Percentiles rank a stretch among this genome's conserved stretches.
phyloP scores from a whole-genome alignment of 2,888 invertebrate species.

The Euclidia mi region DNA sequence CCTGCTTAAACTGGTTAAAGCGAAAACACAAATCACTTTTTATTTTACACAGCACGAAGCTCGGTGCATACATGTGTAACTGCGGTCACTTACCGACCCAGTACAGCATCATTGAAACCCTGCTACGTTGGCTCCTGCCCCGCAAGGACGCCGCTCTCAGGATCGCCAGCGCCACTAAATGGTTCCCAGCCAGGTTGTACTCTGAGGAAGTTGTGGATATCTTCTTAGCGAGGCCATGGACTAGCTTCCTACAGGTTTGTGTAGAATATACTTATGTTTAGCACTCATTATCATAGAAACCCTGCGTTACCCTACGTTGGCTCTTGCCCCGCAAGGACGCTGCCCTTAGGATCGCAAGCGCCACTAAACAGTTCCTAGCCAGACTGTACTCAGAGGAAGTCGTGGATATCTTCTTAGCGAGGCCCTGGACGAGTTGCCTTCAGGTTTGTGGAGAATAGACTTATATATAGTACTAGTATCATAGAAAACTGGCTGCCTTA shows the following conservation, averaged over 20 bases:
- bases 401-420: constrained; percentile 68
- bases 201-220: constrained; percentile 55
- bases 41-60: constrained; percentile 56
- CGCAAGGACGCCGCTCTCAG: constrained; percentile 62
- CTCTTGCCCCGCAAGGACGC: constrained; percentile 68
- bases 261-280: too few species aligned
- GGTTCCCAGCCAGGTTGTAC: constrained; percentile 68
- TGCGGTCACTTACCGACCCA: constrained; percentile 73
- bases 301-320: constrained; percentile 78
- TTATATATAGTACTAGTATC: too few species aligned
- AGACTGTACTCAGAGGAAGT: constrained; percentile 49
- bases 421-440: constrained; percentile 71
- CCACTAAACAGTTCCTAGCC: constrained; percentile 70
- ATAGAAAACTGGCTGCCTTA: constrained; percentile 78
- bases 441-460: constrained; percentile 67
- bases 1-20: too few species aligned
- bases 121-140: constrained; percentile 77
- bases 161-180: constrained; percentile 60
- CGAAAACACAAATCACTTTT: too few species aligned
- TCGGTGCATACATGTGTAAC: constrained; percentile 60
- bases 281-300: constrained; percentile 71
- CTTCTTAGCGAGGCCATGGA: constrained; percentile 71
- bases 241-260: constrained; percentile 70
- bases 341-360: constrained; percentile 57
- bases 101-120: constrained; percentile 68